phyloP scores from a whole-genome alignment of 2,888 invertebrate species.

The Acanthopleura granulata region DNA sequence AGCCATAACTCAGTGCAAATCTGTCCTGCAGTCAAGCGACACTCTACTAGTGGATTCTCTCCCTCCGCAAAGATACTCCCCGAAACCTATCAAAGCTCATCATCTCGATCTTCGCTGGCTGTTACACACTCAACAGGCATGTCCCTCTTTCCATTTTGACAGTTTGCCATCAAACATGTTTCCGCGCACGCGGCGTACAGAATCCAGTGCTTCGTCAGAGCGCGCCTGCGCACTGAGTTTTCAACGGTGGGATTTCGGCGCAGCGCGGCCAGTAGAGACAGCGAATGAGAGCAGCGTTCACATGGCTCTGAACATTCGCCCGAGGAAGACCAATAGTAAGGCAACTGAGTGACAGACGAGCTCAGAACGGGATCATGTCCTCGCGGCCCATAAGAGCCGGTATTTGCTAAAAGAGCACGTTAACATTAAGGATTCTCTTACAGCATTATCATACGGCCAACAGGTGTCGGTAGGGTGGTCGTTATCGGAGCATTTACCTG shows the following conservation, averaged over 20 bases:
- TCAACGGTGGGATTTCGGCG: neutral
- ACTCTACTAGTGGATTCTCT: no score
- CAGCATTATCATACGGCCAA: slow-evolving; percentile 4
- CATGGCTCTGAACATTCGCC: neutral
- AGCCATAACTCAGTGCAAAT: no score
- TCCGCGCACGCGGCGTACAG: slow-evolving; percentile 9
- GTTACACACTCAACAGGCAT: neutral
- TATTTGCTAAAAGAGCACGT: slow-evolving; percentile 17
- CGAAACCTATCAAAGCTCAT: no score
- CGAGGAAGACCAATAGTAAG: slow-evolving; percentile 12
- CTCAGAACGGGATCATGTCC: neutral
- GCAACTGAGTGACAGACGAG: slow-evolving; percentile 4
- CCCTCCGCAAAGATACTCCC: no score
- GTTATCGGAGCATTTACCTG: neutral
- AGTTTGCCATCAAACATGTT: slow-evolving; percentile 13
- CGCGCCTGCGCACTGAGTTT: neutral
- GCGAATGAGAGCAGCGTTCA: neutral
- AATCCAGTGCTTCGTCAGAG: slow-evolving; percentile 6
- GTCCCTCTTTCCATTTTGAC: slow-evolving; percentile 1
- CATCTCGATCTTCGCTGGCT: no score
- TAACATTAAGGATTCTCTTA: slow-evolving; percentile 2
- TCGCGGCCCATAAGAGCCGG: neutral
- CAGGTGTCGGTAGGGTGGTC: neutral
- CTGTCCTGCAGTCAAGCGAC: no score
- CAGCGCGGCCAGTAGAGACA: neutral